Percentiles rank a stretch among this genome's conserved stretches.
Evolutionary conservation across 2,888 invertebrate genomes (phyloP).

Genomic region (Andricus curvator): DNA sequence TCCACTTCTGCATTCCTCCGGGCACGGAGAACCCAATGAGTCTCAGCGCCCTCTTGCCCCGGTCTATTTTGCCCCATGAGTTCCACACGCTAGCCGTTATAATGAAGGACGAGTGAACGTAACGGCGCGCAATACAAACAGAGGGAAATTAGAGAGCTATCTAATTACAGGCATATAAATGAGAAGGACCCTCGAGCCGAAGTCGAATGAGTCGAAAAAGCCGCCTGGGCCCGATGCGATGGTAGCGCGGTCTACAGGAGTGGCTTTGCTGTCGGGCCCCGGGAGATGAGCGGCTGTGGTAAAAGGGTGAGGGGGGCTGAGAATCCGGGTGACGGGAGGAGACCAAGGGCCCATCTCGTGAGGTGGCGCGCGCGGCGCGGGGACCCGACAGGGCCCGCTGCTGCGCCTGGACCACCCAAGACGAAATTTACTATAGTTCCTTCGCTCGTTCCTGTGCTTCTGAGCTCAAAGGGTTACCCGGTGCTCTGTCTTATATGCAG

Average conservation of each 20-base stretch:
- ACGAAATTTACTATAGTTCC: conserved; percentile 75
- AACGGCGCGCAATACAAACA: conserved; percentile 58
- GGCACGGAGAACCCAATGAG: conserved; percentile 41
- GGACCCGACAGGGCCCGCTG: conserved; percentile 73
- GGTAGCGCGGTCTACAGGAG: conserved; percentile 60
- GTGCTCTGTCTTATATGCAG: conserved; percentile 37
- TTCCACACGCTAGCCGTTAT: conserved; percentile 53
- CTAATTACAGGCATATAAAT: conserved; percentile 74
- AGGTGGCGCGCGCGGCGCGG: conserved; percentile 76
- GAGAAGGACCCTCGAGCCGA: conserved; percentile 54
- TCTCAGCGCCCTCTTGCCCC: conserved; percentile 31
- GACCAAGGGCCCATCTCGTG: conserved; percentile 60
- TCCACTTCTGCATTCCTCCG: conserved; percentile 51
- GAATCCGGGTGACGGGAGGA: conserved; percentile 46
- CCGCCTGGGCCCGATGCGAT: conserved; percentile 40
- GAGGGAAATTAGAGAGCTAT: conserved; percentile 63
- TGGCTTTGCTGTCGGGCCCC: conserved; percentile 59
- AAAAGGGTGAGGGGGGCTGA: conserved; percentile 45
- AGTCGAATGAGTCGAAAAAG: conserved; percentile 19
- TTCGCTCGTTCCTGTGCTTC: conserved; percentile 58
- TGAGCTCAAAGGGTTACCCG: conserved; percentile 51
- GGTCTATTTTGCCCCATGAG: conserved; percentile 24
- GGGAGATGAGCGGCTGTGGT: conserved; percentile 47
- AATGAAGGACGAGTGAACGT: conserved; percentile 63
- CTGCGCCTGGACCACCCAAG: conserved; percentile 77